Evolutionary conservation across 1,140 invertebrate species (phyloP).

Genomic region (Adelges cooleyi): DNA sequence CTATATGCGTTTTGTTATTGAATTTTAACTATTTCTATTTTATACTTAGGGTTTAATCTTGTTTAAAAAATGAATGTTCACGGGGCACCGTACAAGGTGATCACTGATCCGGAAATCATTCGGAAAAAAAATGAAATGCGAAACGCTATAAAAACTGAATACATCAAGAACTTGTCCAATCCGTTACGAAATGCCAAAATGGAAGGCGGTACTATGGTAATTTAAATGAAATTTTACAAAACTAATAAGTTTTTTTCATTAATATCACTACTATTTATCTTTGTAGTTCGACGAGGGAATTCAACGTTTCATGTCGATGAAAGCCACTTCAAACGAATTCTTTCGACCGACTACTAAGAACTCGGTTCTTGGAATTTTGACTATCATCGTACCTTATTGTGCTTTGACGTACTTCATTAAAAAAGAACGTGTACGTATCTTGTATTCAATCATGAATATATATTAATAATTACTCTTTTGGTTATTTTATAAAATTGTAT

Average conservation of each 20-base stretch:
- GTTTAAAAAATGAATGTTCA: too few species aligned
- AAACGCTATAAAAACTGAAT: background rate
- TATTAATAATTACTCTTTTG: background rate
- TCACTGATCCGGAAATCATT: conserved; percentile 1
- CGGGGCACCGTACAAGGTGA: background rate
- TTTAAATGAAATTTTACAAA: background rate
- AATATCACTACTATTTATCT: background rate
- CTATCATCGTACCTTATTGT: background rate
- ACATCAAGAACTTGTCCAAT: background rate
- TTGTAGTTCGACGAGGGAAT: conserved; percentile 19
- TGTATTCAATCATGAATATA: background rate
- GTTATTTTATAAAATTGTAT: background rate
- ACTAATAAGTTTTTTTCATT: background rate
- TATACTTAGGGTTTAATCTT: too few species aligned
- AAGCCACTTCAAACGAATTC: conserved; percentile 9
- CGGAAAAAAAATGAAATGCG: conserved; percentile 20
- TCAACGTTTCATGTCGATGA: conserved; percentile 11
- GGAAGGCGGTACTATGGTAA: conserved; percentile 18
- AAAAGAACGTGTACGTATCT: conserved; percentile 16
- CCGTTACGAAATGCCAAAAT: conserved; percentile 12
- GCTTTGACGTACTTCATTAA: conserved; percentile 3
- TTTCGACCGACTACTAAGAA: conserved; percentile 6
- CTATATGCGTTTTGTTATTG: too few species aligned
- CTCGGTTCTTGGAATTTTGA: background rate
- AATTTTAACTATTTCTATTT: too few species aligned